A percentile compares a stretch with the other conserved stretches of the same genome.
phyloP scores from a whole-genome alignment of 2,888 invertebrate species.

The Sicus ferrugineus region DNA sequence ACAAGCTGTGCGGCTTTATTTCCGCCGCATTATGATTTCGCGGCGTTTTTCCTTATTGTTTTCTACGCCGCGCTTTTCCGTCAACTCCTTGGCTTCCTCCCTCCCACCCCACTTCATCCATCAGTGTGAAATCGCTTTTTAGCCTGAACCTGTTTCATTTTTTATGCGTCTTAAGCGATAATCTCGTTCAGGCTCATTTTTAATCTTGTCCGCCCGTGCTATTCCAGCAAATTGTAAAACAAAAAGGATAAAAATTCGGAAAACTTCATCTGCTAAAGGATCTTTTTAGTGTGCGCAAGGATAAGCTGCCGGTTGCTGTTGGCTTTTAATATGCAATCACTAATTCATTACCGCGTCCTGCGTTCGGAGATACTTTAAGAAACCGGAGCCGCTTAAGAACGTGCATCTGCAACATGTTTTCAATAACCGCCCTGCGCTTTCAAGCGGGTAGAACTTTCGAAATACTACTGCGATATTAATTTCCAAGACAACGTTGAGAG shows the following conservation, averaged over 20 bases:
- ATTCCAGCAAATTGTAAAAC: neutral
- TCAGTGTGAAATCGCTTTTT: neutral
- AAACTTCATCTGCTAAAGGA: neutral
- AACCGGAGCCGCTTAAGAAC: too few relatives aligned
- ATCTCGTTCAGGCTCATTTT: constrained; percentile 2
- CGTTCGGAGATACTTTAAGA: neutral
- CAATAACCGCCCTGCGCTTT: too few relatives aligned
- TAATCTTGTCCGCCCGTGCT: neutral
- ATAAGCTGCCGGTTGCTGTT: neutral
- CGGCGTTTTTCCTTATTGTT: neutral
- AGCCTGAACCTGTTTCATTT: constrained; percentile 16
- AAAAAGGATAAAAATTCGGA: neutral
- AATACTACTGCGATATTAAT: neutral
- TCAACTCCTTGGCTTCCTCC: neutral
- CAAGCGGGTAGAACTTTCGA: neutral
- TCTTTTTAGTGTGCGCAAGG: neutral
- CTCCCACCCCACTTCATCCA: neutral
- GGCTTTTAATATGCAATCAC: neutral
- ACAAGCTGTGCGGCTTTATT: neutral
- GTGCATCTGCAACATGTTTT: too few relatives aligned
- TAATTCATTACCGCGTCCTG: neutral
- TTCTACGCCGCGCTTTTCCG: neutral
- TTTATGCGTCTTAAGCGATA: constrained; percentile 27
- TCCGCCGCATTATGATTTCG: neutral
- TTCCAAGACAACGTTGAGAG: neutral